These are phyloP conservation scores for Pseudochromis fuscus DNA, from an alignment of 2,797 vertebrate species.

Conservation along the genomic window DNA sequence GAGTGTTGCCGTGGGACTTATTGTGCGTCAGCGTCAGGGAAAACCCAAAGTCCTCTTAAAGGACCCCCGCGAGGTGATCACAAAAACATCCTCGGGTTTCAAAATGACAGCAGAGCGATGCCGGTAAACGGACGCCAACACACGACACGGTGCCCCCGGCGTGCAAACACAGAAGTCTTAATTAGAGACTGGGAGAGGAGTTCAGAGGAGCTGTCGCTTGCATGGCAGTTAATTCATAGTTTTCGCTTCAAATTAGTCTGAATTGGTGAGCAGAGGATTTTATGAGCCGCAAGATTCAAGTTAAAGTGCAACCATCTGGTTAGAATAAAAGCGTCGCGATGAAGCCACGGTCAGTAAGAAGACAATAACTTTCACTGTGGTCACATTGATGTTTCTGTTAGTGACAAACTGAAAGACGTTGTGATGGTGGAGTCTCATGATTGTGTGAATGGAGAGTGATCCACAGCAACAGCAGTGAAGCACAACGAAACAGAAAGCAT, in stretches of 20 bases:
- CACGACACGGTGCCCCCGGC: neutral
- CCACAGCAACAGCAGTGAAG: no score
- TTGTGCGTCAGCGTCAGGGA: slow-evolving; percentile 2
- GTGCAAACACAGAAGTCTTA: slow-evolving; percentile 35
- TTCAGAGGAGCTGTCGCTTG: slow-evolving; percentile 16
- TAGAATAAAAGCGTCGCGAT: slow-evolving; percentile 40
- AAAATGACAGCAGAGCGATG: slow-evolving; percentile 4
- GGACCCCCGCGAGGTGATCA: slow-evolving; percentile 3
- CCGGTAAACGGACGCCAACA: neutral
- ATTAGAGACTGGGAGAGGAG: slow-evolving; percentile 38
- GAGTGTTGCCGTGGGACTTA: slow-evolving; percentile 6
- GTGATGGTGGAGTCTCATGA: no score
- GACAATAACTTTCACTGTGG: slow-evolving; percentile 50
- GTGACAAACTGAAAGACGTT: slow-evolving; percentile 12
- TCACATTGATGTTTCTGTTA: slow-evolving; percentile 12
- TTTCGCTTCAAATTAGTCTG: slow-evolving; percentile 56
- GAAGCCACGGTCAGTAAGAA: slow-evolving; percentile 26
- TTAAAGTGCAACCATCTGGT: slow-evolving; percentile 53
- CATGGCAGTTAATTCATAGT: slow-evolving; percentile 30
- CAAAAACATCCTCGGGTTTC: neutral
- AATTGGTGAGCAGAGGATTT: slow-evolving; percentile 46
- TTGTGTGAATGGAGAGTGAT: no score
- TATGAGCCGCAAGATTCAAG: slow-evolving; percentile 53
- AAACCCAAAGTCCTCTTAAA: slow-evolving; percentile 6
- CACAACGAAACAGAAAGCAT: no score